phyloP scores from a whole-genome alignment of 2,797 vertebrate genomes.

The Orientallactaga sibirica region DNA sequence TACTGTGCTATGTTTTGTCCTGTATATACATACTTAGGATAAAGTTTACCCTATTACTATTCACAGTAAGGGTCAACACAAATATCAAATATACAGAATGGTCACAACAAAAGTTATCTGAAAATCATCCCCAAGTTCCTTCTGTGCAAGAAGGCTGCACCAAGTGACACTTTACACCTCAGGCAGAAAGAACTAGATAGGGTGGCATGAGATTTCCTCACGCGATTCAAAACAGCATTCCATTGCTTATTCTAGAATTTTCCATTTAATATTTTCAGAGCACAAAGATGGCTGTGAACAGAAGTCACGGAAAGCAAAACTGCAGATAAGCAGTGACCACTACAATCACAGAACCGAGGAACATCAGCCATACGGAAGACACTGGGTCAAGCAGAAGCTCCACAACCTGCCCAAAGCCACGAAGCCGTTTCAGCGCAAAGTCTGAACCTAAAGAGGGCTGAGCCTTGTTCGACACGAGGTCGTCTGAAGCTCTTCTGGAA shows the following conservation, averaged over 20 bases:
- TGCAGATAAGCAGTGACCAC: background rate
- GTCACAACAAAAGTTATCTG: background rate
- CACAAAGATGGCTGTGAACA: background rate
- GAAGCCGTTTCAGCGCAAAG: background rate
- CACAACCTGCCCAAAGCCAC: background rate
- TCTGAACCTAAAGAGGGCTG: background rate
- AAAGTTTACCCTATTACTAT: slow-evolving; percentile 9
- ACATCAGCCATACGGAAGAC: background rate
- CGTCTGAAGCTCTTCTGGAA: background rate
- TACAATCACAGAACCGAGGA: background rate
- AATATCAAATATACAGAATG: background rate
- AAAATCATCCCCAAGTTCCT: background rate
- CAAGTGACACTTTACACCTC: background rate
- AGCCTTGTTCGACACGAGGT: background rate
- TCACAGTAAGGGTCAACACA: background rate
- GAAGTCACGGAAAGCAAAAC: background rate
- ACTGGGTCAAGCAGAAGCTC: background rate
- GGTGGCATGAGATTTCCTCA: background rate
- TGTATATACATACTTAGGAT: background rate
- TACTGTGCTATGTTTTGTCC: background rate
- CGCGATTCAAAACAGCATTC: background rate
- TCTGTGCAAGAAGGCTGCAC: background rate
- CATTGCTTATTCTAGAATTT: background rate
- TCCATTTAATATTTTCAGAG: background rate
- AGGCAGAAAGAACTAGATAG: background rate